A percentile compares a stretch with the other conserved stretches of the same genome.
Evolutionary conservation across 2,113 vertebrate species (phyloP).

Genomic region (Periophthalmodon schlosseri): DNA sequence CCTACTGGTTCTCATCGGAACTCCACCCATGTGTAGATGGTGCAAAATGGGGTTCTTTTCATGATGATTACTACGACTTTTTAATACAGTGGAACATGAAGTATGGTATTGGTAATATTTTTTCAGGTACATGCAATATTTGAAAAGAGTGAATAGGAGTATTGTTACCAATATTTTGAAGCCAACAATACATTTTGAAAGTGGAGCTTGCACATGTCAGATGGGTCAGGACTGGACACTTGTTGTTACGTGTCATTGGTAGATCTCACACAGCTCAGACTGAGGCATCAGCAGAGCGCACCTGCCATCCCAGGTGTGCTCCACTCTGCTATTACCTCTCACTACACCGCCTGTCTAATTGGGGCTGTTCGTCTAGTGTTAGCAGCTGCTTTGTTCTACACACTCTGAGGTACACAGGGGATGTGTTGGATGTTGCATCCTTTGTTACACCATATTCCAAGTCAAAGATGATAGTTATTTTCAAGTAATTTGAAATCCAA

Average conservation of each 20-base stretch:
- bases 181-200: too few species aligned
- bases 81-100: too few species aligned
- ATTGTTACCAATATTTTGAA: too few species aligned
- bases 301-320: neutral
- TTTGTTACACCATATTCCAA: neutral
- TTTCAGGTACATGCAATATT: too few species aligned
- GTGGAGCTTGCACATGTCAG: neutral
- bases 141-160: too few species aligned
- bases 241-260: neutral
- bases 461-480: neutral
- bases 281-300: neutral
- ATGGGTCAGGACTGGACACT: neutral
- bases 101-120: too few species aligned
- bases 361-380: neutral
- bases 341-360: neutral
- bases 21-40: neutral
- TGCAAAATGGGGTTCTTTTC: too few species aligned
- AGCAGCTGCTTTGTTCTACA: neutral
- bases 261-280: neutral
- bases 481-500: neutral
- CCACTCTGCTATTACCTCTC: neutral
- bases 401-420: neutral
- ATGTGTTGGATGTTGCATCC: neutral
- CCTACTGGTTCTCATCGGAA: slow-evolving; percentile 53
- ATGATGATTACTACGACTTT: too few species aligned